Base-by-base conservation (phyloP, 2,888 invertebrate species). In the Catocala nupta region DNA sequence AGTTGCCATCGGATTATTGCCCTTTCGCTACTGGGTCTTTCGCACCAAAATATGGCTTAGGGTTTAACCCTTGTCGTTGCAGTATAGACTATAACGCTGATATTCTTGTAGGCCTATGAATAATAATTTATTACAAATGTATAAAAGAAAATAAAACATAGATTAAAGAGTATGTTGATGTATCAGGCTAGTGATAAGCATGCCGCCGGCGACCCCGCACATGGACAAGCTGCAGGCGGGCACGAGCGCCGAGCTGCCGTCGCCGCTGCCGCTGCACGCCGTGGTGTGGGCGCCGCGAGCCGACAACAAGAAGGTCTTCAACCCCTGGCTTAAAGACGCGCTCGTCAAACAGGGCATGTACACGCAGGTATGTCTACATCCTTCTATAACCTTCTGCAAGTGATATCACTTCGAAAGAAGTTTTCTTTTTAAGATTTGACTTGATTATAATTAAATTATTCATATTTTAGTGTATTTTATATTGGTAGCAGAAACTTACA, bases 331-430 rank as follows among this genome's bases (percentile, higher is more conserved):
- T 80, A 98, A 98, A 84, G 98, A 99, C 84, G 98, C 97, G 59
- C 95, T 99, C 1, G 97, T 98, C 6, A 98, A 98, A 81, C 98
- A 98, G 93, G 98, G 98, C 66, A 96, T 98, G 96, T 98, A 97
- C 77, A 97, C 97, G 0, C 97, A 97, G 92, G 94, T 94, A 58
- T 4, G 71, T 59, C n/a, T 5, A 33, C 13, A 42, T 16, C n/a
- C 9, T 43, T 16, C 10, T 25, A 25, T 16, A 12, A n/a, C 50
- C 8, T 39, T 33, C 43, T 51, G 49, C 51, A 25, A 4, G 25
- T 3, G 1, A 25, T 4, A 3, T 3, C 25, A 25, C 25, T 25
- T 25, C 4, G 25, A 25, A 25, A 25, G 3, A 25, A 25, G 25
- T 25, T 25, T 25, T 25, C 25, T 25, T 25, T 16, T 25, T 25